Evolutionary conservation across 2,797 vertebrate genomes (phyloP).

Genomic region (Sebastes hubbsi): DNA sequence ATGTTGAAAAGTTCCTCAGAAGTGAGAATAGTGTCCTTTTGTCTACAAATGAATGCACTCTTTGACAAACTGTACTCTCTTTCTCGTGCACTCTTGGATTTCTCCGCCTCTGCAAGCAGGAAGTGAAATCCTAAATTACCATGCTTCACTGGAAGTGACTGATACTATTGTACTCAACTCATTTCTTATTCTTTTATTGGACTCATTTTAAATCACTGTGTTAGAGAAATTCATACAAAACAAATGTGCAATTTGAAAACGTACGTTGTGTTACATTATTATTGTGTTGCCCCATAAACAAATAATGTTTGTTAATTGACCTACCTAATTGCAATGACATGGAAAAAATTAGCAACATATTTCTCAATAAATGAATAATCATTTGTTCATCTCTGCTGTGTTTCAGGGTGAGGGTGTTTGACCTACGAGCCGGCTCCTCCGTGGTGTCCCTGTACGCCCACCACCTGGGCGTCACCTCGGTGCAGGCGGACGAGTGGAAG

Average conservation of each 20-base stretch:
- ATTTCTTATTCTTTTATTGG: not conserved
- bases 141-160: slow-evolving; percentile 12
- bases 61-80: slow-evolving; percentile 38
- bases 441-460: slow-evolving; percentile 88
- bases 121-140: slow-evolving; percentile 10
- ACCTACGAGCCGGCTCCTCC: slow-evolving; percentile 81
- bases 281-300: not conserved
- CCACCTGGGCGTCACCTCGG: slow-evolving; percentile 89
- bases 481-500: slow-evolving; percentile 96
- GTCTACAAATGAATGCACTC: slow-evolving; percentile 56
- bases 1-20: slow-evolving; percentile 4
- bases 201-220: not conserved
- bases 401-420: slow-evolving; percentile 90
- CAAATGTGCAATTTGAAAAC: not conserved
- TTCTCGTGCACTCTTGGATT: not conserved
- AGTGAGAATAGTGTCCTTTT: slow-evolving; percentile 51
- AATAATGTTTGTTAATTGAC: not conserved
- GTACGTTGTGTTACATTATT: not conserved
- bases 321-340: not conserved
- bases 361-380: not conserved
- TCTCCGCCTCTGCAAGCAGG: slow-evolving; percentile 11
- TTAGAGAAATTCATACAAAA: not conserved
- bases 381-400: not conserved
- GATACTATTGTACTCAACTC: slow-evolving; percentile 8
- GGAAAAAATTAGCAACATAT: no score